Base-by-base conservation (phyloP, 2,113 vertebrate genomes). In the Sardina pilchardus region DNA sequence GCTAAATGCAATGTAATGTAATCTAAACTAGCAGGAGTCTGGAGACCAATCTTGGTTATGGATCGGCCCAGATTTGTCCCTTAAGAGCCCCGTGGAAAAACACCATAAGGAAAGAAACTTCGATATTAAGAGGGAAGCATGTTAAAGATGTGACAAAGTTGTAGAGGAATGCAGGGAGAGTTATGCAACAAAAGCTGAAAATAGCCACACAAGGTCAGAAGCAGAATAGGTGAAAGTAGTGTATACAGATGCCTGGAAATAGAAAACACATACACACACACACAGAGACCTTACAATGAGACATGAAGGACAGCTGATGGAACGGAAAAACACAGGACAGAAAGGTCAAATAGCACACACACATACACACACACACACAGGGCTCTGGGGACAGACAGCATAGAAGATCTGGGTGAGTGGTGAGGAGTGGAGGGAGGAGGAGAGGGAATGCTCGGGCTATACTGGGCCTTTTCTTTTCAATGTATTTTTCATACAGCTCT, bases 131-230 rank as follows among this genome's bases (percentile, higher is more conserved):
- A 16, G 67, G 26, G 36, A 24, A 56, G 50, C 50, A 56, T 21
- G 17, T 63, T 8, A 26, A n/a, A 26, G 59, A 4, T 24, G 21
- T 5, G 30, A 75, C 4, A 16, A 36, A 78, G 71, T 78, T 36
- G 17, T 12, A 34, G 30, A 78, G 71, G 30, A 36, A 78, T 78
- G 71, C 71, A 78, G 4, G 85, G 83, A 88, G 87, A 86, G 81
- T 78, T 78, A 36, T 34, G 26, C 2, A 78, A 78, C 9, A 78
- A 17, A 78, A 34, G 71, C 26, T 78, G 71, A 78, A 36, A 78
- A 78, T 78, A 78, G 71, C 71, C 71, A 78, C 14, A 12, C 71
- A 39, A 78, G 71, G 71, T 78, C 71, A 78, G 71, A 78, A 78
- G 71, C 30, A 17, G 63, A 3, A 8, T 34, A 34, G 63, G 71